Percentiles rank a stretch among this genome's conserved stretches.
phyloP scores from a whole-genome alignment of 2,888 invertebrate species.

The Empis livida region DNA sequence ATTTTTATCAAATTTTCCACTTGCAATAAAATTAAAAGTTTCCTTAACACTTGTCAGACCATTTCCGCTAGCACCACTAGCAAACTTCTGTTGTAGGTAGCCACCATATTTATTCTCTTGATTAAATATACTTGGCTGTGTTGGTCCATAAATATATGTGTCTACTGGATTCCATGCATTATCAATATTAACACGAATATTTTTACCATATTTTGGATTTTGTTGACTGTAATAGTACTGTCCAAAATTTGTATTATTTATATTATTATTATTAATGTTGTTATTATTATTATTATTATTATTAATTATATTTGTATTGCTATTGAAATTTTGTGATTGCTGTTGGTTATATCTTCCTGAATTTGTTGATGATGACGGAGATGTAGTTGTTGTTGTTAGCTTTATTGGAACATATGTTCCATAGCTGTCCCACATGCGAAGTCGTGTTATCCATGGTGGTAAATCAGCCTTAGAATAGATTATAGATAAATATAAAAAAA shows the following conservation, averaged over 20 bases:
- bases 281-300: constrained; percentile 7
- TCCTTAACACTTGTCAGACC: constrained; percentile 29
- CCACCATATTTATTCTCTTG: constrained; percentile 36
- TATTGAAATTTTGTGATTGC: constrained; percentile 5
- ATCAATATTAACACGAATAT: constrained; percentile 34
- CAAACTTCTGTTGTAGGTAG: constrained; percentile 25
- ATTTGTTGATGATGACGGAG: constrained; percentile 19
- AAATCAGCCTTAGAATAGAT: constrained; percentile 27
- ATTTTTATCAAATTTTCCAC: constrained; percentile 16
- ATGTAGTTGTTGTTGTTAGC: constrained; percentile 30
- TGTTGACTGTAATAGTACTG: constrained; percentile 35
- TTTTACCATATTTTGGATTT: constrained; percentile 33
- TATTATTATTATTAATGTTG: constrained; percentile 13
- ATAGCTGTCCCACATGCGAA: constrained; percentile 63
- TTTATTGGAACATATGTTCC: constrained; percentile 38
- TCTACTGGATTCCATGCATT: constrained; percentile 38
- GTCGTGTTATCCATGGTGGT: constrained; percentile 51
- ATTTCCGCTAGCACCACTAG: constrained; percentile 15
- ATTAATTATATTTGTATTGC: constrained; percentile 11
- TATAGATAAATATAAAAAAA: constrained; percentile 5
- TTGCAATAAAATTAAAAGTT: constrained; percentile 31
- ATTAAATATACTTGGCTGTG: constrained; percentile 36
- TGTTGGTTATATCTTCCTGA: constrained; percentile 4
- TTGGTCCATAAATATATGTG: constrained; percentile 36
- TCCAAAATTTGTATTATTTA: constrained; percentile 29